Conservation (phyloP, 2,113 vertebrate species). For the Petrocephalus zakoni region DNA sequence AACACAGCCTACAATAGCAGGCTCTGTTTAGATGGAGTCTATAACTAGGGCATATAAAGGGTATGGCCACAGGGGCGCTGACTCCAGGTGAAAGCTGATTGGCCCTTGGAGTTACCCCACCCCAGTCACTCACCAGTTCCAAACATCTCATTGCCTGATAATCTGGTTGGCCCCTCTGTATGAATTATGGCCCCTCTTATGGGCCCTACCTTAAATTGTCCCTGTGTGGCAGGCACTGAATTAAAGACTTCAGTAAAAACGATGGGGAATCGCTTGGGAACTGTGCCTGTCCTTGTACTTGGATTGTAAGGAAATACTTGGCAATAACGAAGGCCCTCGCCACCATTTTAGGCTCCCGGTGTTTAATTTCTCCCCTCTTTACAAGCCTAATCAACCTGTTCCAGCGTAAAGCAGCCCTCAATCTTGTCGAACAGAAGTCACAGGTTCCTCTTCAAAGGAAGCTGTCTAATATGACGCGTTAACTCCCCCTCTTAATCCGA, state of each 20-base stretch:
- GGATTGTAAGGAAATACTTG: not conserved
- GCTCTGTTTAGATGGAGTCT: not conserved
- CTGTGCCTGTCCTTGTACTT: not conserved
- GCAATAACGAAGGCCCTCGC: not conserved
- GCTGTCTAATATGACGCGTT: slow-evolving; percentile 16
- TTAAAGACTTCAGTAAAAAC: not conserved
- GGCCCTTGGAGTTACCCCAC: not conserved
- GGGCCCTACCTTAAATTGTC: not conserved
- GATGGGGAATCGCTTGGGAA: not conserved
- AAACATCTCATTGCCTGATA: not conserved
- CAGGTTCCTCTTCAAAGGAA: slow-evolving; percentile 32
- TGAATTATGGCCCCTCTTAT: not conserved
- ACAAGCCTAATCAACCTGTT: slow-evolving; percentile 10
- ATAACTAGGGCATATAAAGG: not conserved
- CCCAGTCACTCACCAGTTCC: not conserved
- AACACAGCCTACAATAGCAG: not conserved
- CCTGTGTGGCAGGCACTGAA: not conserved
- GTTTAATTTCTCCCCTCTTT: not conserved
- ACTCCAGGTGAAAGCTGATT: not conserved
- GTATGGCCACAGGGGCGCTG: not conserved
- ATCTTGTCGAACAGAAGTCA: slow-evolving; percentile 3
- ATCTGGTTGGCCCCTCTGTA: not conserved
- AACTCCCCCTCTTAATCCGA: slow-evolving; percentile 34
- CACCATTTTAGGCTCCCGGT: not conserved
- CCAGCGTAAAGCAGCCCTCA: not conserved